Percentiles rank a stretch among this genome's conserved stretches.
Evolutionary conservation across 35 echinoderm and acorn worm genomes (phyloP).

Genomic region (Apostichopus japonicus): DNA sequence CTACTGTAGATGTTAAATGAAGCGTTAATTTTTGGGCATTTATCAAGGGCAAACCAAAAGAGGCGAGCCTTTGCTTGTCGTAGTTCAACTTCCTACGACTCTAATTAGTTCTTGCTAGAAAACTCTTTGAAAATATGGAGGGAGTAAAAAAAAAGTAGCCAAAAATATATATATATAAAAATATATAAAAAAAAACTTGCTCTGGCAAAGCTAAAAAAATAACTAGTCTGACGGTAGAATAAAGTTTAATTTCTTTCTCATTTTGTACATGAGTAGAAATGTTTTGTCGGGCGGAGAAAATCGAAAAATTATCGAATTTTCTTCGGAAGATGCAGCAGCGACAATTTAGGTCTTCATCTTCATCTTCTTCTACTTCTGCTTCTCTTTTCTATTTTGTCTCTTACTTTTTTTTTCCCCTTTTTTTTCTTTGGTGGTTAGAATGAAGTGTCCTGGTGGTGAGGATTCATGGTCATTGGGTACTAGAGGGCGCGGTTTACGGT

Average conservation of each 20-base stretch:
- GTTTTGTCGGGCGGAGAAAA: slow-evolving; percentile 54
- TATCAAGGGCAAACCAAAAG: slow-evolving; percentile 19
- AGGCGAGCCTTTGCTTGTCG: background rate
- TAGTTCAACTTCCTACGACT: slow-evolving; percentile 2
- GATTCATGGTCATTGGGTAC: slow-evolving; percentile 40
- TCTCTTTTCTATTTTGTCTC: no score
- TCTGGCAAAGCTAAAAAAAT: slow-evolving; percentile 45
- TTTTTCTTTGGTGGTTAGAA: background rate
- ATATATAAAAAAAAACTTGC: background rate
- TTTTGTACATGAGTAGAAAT: slow-evolving; percentile 44
- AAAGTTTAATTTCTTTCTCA: slow-evolving; percentile 38
- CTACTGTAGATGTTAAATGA: slow-evolving; percentile 2
- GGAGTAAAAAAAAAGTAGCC: no score
- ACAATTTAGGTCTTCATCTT: background rate
- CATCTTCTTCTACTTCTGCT: background rate
- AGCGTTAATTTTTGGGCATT: background rate
- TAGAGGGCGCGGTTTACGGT: slow-evolving; percentile 17
- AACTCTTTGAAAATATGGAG: background rate
- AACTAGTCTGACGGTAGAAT: slow-evolving; percentile 22
- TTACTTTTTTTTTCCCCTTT: background rate
- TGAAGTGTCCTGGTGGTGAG: slow-evolving; percentile 9
- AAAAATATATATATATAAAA: no score
- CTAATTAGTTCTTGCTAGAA: slow-evolving; percentile 32
- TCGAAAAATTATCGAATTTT: slow-evolving; percentile 54
- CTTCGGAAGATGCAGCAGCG: slow-evolving; percentile 17